Conservation (phyloP, 2,113 vertebrate genomes). For the Cyrtonyx montezumae region DNA sequence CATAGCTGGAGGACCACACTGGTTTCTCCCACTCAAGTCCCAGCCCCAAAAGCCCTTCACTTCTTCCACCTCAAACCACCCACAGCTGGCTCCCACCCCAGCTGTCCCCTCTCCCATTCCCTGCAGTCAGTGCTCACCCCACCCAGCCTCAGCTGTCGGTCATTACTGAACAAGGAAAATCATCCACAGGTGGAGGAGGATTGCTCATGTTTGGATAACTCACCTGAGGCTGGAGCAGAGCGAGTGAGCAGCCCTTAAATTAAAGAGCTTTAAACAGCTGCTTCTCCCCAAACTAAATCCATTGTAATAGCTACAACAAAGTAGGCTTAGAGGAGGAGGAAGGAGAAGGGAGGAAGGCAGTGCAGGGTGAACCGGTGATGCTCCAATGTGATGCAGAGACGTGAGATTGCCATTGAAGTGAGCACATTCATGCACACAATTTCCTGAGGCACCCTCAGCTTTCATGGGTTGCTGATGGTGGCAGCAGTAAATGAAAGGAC, state of each 20-base stretch:
- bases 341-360: not conserved
- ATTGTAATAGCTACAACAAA: not conserved
- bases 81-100: not conserved
- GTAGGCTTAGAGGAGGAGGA: conserved; percentile 36
- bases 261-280: conserved; percentile 53
- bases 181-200: not conserved
- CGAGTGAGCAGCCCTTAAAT: conserved; percentile 53
- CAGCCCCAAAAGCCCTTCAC: not conserved
- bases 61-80: not conserved
- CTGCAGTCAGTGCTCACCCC: not conserved
- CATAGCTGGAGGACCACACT: not conserved
- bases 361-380: not conserved
- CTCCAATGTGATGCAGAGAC: fast-evolving
- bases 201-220: not conserved
- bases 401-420: not conserved
- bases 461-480: conserved; percentile 49
- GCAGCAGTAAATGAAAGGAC: conserved; percentile 65
- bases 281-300: conserved; percentile 37
- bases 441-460: conserved; percentile 46
- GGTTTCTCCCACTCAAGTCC: not conserved
- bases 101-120: not conserved
- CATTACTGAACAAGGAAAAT: not conserved
- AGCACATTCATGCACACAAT: not conserved
- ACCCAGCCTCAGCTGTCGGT: not conserved
- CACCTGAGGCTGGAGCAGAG: not conserved